phyloP scores from a whole-genome alignment of 2,888 invertebrate species.

The Phorcus lineatus region DNA sequence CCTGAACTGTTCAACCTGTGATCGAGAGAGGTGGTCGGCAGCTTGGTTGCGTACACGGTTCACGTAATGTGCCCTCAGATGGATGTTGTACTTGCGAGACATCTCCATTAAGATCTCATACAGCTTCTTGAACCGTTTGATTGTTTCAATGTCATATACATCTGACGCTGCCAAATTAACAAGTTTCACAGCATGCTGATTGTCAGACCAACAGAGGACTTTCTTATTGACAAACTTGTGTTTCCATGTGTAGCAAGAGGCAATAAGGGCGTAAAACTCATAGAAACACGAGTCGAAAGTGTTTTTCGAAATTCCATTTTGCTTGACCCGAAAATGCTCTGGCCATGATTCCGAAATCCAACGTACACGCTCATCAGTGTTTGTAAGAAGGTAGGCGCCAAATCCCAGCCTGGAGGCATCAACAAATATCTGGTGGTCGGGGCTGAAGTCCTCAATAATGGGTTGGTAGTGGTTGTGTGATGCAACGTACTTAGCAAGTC shows the following conservation, averaged over 20 bases:
- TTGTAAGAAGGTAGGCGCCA: slow-evolving; percentile 52
- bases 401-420: slow-evolving; percentile 53
- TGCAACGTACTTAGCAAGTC: background rate
- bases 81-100: slow-evolving; percentile 44
- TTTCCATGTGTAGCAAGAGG: slow-evolving; percentile 59
- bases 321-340: slow-evolving; percentile 25
- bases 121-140: slow-evolving; percentile 25
- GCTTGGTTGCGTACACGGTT: slow-evolving; percentile 46
- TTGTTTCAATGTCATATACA: background rate
- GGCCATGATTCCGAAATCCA: slow-evolving; percentile 52
- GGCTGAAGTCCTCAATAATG: slow-evolving; percentile 29
- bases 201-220: slow-evolving; percentile 51
- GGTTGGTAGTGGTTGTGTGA: too few species aligned
- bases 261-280: slow-evolving; percentile 55
- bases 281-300: slow-evolving; percentile 36
- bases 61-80: slow-evolving; percentile 43
- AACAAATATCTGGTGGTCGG: slow-evolving; percentile 51
- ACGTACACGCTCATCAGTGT: slow-evolving; percentile 34
- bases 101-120: slow-evolving; percentile 40
- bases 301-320: background rate
- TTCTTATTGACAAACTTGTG: slow-evolving; percentile 52
- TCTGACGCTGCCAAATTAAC: slow-evolving; percentile 40
- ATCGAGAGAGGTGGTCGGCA: slow-evolving; percentile 52
- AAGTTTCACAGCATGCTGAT: slow-evolving; percentile 33
- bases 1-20: slow-evolving; percentile 44